phyloP scores from a whole-genome alignment of 2,888 invertebrate species.

The Hemistola chrysoprasaria region DNA sequence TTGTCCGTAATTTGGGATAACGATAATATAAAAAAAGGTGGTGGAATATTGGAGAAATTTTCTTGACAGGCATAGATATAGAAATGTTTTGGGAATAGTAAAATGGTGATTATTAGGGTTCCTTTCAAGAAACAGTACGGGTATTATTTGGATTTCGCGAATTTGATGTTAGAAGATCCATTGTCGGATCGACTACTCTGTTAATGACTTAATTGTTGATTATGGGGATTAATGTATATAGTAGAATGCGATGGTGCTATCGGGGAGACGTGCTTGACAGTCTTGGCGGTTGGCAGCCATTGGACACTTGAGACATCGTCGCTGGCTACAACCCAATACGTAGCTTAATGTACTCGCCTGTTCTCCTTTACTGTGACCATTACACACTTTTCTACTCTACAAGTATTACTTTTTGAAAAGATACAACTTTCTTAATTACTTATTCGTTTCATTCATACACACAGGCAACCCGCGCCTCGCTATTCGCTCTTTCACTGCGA shows the following conservation, averaged over 20 bases:
- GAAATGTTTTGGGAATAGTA: too few relatives aligned
- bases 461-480: conserved; percentile 3
- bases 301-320: conserved; percentile 63
- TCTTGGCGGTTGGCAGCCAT: conserved; percentile 69
- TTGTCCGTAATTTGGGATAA: too few relatives aligned
- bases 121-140: too few relatives aligned
- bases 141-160: neutral
- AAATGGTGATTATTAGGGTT: too few relatives aligned
- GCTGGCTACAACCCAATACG: conserved; percentile 71
- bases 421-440: conserved; percentile 32
- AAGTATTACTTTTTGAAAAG: conserved; percentile 51
- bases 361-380: conserved; percentile 60
- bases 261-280: conserved; percentile 36
- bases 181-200: conserved; percentile 9
- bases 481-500: conserved; percentile 18
- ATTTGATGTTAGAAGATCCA: conserved; percentile 18
- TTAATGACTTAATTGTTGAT: conserved; percentile 12
- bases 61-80: too few relatives aligned
- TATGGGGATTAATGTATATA: conserved; percentile 16
- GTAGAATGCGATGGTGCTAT: conserved; percentile 20
- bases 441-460: conserved; percentile 19
- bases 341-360: conserved; percentile 75
- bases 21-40: too few relatives aligned
- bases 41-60: too few relatives aligned
- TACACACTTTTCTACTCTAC: conserved; percentile 64